Base-by-base conservation (phyloP, 2,888 invertebrate species). In the Ashinkailepas kermadecensis region DNA sequence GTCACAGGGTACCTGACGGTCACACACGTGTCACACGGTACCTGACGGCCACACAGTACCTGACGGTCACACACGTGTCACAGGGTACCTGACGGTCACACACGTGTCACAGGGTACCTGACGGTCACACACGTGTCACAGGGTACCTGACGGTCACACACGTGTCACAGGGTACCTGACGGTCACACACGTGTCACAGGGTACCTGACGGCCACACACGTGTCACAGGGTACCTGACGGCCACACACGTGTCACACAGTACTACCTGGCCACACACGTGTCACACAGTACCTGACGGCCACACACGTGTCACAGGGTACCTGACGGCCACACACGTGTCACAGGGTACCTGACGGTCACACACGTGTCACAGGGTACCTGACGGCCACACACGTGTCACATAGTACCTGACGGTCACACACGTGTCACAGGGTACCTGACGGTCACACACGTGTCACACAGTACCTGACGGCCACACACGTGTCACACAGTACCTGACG, bases 361-460 rank as follows among this genome's bases (percentile, higher is more conserved):
- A n/a, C n/a, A n/a, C 7, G 92, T 93, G 85, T 92, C 93, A 85
- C 91, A 92, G 87, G n/a, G n/a, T 92, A 92, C 85, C 92, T 91
- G 86, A 58, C 86, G 80, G 12, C n/a, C n/a, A 23, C 65, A 64
- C n/a, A 21, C 21, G 18, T 21, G 64, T 21, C n/a, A 64, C 0
- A n/a, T n/a, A n/a, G n/a, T n/a, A n/a, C n/a, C n/a, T n/a, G n/a
- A n/a, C n/a, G n/a, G n/a, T n/a, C n/a, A n/a, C n/a, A n/a, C n/a
- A n/a, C 7, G 92, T 93, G 85, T 92, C 93, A 85, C 91, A 92
- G 87, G n/a, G n/a, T 92, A 92, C 85, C 92, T 91, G 86, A 58
- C 86, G 80, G 12, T 23, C n/a, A 23, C 65, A 64, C n/a, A 21
- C 21, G 18, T 21, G 64, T 21, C n/a, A 64, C 0, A n/a, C n/a